Evolutionary conservation across 2,888 invertebrate genomes (phyloP), one percentile per base, ranked within the genome.

Genomic region (Lymantria monacha): DNA sequence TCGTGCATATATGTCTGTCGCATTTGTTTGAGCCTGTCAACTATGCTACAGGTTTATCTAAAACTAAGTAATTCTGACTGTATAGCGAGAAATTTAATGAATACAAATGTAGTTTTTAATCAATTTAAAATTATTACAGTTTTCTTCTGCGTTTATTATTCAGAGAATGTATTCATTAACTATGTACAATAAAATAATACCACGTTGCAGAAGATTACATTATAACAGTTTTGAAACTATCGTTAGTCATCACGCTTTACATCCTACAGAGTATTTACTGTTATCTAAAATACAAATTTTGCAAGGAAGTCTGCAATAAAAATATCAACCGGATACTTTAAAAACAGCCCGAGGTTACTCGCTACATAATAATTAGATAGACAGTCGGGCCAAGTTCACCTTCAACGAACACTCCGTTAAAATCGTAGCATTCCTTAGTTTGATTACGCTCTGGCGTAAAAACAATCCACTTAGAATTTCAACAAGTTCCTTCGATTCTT

Each of bases 381-480:
- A 63, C 56, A 65, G 53, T 44, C 53, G 48, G 51, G 59, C 49
- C 45, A 47, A 50, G 61, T 69, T 65, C 70, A 79, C 74, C 75
- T 14, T 76, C 70, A 72, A 64, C 65, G 72, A 79, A 74, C 77
- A 74, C 76, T 69, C 68, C 46, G 54, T 44, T 58, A 60, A 69
- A 70, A 59, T 55, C 55, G 61, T 55, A 61, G 61, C 53, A 73
- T 78, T 69, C 60, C 68, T 70, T 73, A 81, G 76, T 83, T 83
- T 82, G 80, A 83, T 83, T 83, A 83, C 71, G 67, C 62, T 59
- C 65, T 53, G 59, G 69, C 70, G 80, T 77, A 81, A 87, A 87
- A 87, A 86, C 85, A 85, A 82, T 77, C 81, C 72, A 65, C 70
- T 72, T 73, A 61, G 72, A 70, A 76, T 79, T 70, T 73, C 72